Conservation (phyloP, 2,113 vertebrate genomes). For the Ifrita kowaldi region DNA sequence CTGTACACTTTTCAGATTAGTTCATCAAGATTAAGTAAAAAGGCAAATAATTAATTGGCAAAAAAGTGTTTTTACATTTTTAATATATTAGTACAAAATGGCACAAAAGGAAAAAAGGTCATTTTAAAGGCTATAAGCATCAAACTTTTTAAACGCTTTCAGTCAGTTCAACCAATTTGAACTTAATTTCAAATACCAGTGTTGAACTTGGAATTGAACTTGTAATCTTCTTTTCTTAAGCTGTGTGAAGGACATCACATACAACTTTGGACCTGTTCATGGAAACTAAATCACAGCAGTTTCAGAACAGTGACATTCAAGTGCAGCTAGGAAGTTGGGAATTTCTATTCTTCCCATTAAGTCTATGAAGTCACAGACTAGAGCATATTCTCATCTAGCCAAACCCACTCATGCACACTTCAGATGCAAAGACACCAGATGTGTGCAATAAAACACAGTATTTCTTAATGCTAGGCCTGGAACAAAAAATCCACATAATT, state of each 20-base stretch:
- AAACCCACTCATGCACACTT: not conserved
- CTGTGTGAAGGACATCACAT: not conserved
- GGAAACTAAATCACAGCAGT: not conserved
- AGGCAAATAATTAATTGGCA: slow-evolving; percentile 59
- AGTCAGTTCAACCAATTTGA: not conserved
- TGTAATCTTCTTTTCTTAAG: not conserved
- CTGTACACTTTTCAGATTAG: slow-evolving; percentile 60
- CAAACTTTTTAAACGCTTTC: not conserved
- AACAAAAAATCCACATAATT: not conserved
- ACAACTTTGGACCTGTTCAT: not conserved
- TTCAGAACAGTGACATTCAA: slow-evolving; percentile 19
- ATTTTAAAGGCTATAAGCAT: slow-evolving; percentile 28
- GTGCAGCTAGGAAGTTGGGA: not conserved
- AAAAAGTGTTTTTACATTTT: slow-evolving; percentile 47
- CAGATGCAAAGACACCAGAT: not conserved
- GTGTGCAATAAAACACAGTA: not conserved
- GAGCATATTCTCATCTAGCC: not conserved
- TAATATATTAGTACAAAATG: slow-evolving; percentile 59
- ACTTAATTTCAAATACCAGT: not conserved
- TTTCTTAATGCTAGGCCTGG: not conserved
- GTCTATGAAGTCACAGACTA: not conserved
- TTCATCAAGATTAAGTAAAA: slow-evolving; percentile 58
- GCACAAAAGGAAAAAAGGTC: slow-evolving; percentile 26
- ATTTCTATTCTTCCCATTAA: not conserved
- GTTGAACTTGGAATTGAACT: not conserved